Conservation (phyloP, 2,113 vertebrate genomes). For the human region DNA sequence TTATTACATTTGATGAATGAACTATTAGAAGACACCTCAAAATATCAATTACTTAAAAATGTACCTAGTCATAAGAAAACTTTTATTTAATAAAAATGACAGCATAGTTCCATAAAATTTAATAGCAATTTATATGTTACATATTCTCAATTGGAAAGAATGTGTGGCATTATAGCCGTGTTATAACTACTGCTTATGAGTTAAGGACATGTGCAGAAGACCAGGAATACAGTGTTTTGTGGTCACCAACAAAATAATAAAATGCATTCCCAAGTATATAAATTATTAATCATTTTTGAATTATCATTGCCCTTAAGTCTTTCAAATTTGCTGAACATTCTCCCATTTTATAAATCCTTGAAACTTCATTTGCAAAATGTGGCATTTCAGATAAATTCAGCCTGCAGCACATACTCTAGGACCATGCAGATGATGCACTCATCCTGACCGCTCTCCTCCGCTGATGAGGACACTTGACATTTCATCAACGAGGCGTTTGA, state of each 20-base stretch:
- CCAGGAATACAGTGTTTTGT: not conserved
- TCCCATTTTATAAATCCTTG: not conserved
- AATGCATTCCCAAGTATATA: not conserved
- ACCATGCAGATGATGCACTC: not conserved
- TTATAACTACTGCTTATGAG: not conserved
- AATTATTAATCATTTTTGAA: constrained; percentile 44
- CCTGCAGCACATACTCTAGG: not conserved
- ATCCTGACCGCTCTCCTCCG: not conserved
- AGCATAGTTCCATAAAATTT: not conserved
- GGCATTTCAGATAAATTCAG: constrained; percentile 29
- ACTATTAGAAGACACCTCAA: not conserved
- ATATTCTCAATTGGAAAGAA: not conserved
- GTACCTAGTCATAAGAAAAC: not conserved
- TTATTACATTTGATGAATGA: not conserved
- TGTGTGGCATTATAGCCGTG: not conserved
- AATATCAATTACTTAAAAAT: not conserved
- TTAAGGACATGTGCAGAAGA: not conserved
- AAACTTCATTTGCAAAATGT: constrained; percentile 40
- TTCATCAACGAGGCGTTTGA: not conserved
- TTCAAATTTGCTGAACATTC: constrained; percentile 7
- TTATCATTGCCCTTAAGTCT: constrained; percentile 12
- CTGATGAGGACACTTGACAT: constrained; percentile 49
- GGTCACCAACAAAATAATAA: not conserved
- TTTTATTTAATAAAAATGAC: not conserved
- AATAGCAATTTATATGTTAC: not conserved